Evolutionary conservation across 2,888 invertebrate species (phyloP).

Genomic region (Aspidiotus destructor): DNA sequence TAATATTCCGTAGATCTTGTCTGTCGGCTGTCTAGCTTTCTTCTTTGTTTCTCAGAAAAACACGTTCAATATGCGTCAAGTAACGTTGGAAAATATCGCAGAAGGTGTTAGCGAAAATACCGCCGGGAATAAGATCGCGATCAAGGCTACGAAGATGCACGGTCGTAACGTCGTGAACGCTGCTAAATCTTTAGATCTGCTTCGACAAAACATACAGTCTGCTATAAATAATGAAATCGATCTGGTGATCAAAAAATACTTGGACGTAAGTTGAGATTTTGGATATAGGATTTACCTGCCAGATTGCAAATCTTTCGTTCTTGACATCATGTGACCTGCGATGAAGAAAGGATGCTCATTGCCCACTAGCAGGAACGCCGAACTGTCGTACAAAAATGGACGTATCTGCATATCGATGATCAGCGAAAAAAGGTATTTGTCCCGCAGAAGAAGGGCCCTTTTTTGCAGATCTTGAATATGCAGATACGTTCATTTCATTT

Average conservation of each 20-base stretch:
- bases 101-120: slow-evolving; percentile 32
- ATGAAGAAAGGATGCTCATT: too few relatives aligned
- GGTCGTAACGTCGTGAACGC: slow-evolving; percentile 51
- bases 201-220: slow-evolving; percentile 65
- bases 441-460: too few relatives aligned
- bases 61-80: slow-evolving; percentile 58
- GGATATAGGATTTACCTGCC: too few relatives aligned
- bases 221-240: slow-evolving; percentile 69
- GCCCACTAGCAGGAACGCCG: too few relatives aligned
- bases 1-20: not conserved
- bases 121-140: slow-evolving; percentile 42
- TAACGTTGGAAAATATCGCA: slow-evolving; percentile 57
- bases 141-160: slow-evolving; percentile 43
- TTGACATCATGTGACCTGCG: too few relatives aligned
- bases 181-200: slow-evolving; percentile 61
- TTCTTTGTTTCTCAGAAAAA: slow-evolving; percentile 43
- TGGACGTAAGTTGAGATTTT: slow-evolving; percentile 50
- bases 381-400: too few relatives aligned
- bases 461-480: too few relatives aligned
- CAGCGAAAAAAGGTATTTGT: too few relatives aligned
- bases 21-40: not conserved
- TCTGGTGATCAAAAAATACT: slow-evolving; percentile 63
- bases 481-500: too few relatives aligned
- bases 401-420: too few relatives aligned
- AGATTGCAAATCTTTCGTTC: too few relatives aligned